Conservation (phyloP, 37 sponge, comb jelly and placozoan genomes). For the Ianthella basta region DNA sequence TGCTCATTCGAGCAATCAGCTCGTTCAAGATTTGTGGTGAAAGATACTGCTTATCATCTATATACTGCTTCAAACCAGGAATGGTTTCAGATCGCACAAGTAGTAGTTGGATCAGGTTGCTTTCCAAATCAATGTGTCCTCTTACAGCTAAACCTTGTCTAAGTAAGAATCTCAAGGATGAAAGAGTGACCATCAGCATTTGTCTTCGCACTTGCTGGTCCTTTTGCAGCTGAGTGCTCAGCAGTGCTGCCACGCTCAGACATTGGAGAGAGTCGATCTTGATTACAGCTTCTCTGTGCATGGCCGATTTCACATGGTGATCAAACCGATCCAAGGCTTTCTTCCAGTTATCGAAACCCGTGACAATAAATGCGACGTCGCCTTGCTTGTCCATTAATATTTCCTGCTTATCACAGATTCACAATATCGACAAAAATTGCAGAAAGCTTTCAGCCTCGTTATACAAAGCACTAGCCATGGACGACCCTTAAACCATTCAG, state of each 20-base stretch:
- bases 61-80: neutral
- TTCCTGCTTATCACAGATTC: neutral
- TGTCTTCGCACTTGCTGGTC: constrained; percentile 12
- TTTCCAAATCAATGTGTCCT: constrained; percentile 29
- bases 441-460: constrained; percentile 28
- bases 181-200: constrained; percentile 8
- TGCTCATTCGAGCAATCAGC: constrained; percentile 10
- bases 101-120: constrained; percentile 36
- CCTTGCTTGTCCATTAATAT: constrained; percentile 26
- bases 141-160: constrained; percentile 33
- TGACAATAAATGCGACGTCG: constrained; percentile 17
- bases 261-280: constrained; percentile 26
- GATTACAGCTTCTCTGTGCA: constrained; percentile 34
- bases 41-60: constrained; percentile 26
- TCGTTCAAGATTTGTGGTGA: constrained; percentile 31
- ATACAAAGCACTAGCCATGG: neutral
- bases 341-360: constrained; percentile 47
- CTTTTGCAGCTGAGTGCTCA: neutral
- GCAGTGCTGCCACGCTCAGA: neutral
- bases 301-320: constrained; percentile 26
- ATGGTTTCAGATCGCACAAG: constrained; percentile 9
- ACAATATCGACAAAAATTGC: constrained; percentile 18
- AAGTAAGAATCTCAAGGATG: constrained; percentile 30
- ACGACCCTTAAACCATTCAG: too few relatives aligned
- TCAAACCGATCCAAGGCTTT: constrained; percentile 31